These are phyloP conservation scores for Perccottus glenii DNA, from an alignment of 2,113 vertebrate species.

Conservation along the genomic window DNA sequence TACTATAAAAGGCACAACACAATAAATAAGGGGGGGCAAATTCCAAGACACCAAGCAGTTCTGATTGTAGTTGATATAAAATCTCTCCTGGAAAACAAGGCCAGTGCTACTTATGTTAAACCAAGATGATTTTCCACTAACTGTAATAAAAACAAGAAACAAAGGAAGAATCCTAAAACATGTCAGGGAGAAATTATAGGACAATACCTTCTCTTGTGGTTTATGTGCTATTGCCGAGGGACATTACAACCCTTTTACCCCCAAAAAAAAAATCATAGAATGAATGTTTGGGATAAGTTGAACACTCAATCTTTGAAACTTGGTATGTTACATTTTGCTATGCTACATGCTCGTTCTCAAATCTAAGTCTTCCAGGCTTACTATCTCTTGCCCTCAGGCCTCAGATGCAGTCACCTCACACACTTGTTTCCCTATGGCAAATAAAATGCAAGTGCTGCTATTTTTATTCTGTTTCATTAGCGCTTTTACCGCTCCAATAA, in stretches of 20 bases:
- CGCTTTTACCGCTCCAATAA: constrained; percentile 5
- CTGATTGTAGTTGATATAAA: constrained; percentile 51
- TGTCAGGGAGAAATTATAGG: constrained; percentile 29
- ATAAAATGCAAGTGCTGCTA: constrained; percentile 19
- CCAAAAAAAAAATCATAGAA: background rate
- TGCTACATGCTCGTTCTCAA: no score
- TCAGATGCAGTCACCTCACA: constrained; percentile 5
- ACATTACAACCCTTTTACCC: constrained; percentile 14
- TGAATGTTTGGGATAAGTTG: no score
- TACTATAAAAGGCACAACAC: no score
- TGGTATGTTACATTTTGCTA: no score
- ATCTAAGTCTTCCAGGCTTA: constrained; percentile 37
- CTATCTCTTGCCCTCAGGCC: constrained; percentile 25
- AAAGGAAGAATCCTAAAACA: constrained; percentile 32
- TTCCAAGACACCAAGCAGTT: constrained; percentile 46
- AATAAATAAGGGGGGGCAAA: constrained; percentile 41
- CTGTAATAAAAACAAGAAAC: constrained; percentile 34
- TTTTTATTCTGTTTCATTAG: constrained; percentile 2
- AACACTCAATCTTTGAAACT: no score
- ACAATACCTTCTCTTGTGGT: constrained; percentile 34
- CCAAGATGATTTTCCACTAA: constrained; percentile 54
- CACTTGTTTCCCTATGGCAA: constrained; percentile 16
- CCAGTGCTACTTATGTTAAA: constrained; percentile 50
- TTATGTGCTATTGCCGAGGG: constrained; percentile 36
- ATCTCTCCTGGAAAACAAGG: constrained; percentile 54